Evolutionary conservation across 2,888 invertebrate species (phyloP), one percentile per base, ranked within the genome.

Genomic region (Eupithecia vulgata): DNA sequence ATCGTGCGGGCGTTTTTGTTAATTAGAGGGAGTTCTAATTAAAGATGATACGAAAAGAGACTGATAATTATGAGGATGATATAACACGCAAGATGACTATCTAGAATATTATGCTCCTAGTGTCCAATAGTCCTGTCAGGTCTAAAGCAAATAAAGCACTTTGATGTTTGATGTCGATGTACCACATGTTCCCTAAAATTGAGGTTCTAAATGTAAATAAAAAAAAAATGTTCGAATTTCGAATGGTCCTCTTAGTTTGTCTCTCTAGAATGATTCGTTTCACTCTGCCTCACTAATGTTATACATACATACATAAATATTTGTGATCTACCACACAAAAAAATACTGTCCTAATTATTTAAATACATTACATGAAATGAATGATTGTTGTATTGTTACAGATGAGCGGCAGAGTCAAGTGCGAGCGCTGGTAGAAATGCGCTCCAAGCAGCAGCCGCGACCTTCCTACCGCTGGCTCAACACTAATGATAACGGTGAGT

Each of bases 401-500:
- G 94, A 93, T 93, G 93, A 84, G 85, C 78, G 82, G 82, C 81
- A 82, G 82, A 84, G 83, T 81, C 81, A 80, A 80, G 79, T 83
- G 86, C 82, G 90, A 88, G 90, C 91, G 72, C 86, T 84, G 85
- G 85, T 95, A 95, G 91, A 89, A 80, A 96, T 96, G 96, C 95
- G 96, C 92, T 96, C 96, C 91, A 96, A 96, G 94, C 96, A 96
- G 92, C 96, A 96, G 92, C 96, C 96, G 87, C 95, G 96, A 89
- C 96, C 96, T 80, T 96, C 96, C 85, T 96, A 95, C 90, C 95
- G 96, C 90, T 96, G 96, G 96, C 95, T 95, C 87, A 95, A 94
- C 91, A 92, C 95, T 86, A 95, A 95, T 91, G 96, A 95, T 93
- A 95, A 95, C 94, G 95, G 95, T 95, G 61, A 89, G 92, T 88